Percentiles rank a stretch among this genome's conserved stretches.
Conservation (phyloP, 2,797 vertebrate species). For the Myotis findleyi region DNA sequence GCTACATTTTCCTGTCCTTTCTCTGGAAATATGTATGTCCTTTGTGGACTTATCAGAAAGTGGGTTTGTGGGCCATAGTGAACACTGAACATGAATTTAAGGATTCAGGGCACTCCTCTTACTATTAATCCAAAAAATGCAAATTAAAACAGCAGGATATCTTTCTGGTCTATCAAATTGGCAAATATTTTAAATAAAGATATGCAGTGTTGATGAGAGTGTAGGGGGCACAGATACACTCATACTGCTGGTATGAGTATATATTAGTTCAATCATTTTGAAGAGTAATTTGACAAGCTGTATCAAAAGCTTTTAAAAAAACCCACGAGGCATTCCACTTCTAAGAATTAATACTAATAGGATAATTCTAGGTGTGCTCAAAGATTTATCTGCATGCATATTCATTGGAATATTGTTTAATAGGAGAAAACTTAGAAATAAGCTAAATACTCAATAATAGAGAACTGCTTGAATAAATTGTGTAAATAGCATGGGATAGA, state of each 20-base stretch:
- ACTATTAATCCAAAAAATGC: conserved; percentile 59
- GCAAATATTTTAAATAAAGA: conserved; percentile 79
- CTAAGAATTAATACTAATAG: conserved; percentile 77
- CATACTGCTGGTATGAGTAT: conserved; percentile 52
- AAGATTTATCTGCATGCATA: conserved; percentile 77
- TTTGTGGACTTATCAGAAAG: neutral
- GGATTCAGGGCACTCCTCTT: conserved; percentile 39
- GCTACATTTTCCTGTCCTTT: neutral
- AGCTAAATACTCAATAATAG: conserved; percentile 61
- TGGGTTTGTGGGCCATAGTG: conserved; percentile 22
- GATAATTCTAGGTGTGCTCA: conserved; percentile 76
- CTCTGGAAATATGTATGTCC: neutral
- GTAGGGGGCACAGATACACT: conserved; percentile 50
- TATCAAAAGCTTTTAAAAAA: conserved; percentile 67
- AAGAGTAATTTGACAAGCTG: conserved; percentile 76
- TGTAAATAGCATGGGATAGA: neutral
- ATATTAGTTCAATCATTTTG: conserved; percentile 78
- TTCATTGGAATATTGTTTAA: conserved; percentile 76
- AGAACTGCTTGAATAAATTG: conserved; percentile 60
- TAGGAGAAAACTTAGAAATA: conserved; percentile 61
- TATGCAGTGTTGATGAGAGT: conserved; percentile 73
- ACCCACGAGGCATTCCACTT: conserved; percentile 65
- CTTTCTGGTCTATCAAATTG: conserved; percentile 67
- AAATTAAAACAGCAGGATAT: conserved; percentile 67
- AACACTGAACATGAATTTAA: conserved; percentile 32